Percentiles rank a stretch among this genome's conserved stretches.
Conservation (phyloP, 2,888 invertebrate genomes). For the Drosophila eohydei region DNA sequence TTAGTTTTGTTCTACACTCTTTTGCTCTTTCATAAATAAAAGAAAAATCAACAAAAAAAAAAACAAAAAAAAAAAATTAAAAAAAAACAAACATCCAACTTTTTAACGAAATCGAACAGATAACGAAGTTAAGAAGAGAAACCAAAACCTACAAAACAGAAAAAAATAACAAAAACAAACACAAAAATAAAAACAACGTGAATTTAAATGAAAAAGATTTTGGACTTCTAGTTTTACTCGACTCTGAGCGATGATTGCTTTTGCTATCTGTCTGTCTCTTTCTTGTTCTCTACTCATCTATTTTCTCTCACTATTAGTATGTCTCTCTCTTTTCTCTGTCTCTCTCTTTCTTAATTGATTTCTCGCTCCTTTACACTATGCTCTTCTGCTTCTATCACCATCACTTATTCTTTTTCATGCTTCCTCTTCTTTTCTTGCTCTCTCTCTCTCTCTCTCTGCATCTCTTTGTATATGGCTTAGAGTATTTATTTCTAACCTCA, state of each 20-base stretch:
- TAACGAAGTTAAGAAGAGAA: conserved; percentile 29
- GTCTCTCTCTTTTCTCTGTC: neutral
- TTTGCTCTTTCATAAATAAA: conserved; percentile 82
- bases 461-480: too few species aligned
- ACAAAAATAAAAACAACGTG: conserved; percentile 37
- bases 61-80: conserved; percentile 47
- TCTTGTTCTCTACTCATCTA: too few species aligned
- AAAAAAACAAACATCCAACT: conserved; percentile 47
- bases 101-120: conserved; percentile 59
- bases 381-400: too few species aligned
- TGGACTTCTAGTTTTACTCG: conserved; percentile 4
- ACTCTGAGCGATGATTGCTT: neutral
- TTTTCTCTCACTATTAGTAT: too few species aligned
- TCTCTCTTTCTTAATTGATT: neutral
- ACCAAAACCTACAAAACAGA: too few species aligned
- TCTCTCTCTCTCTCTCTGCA: too few species aligned
- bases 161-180: conserved; percentile 15
- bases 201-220: conserved; percentile 55
- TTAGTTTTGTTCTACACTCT: conserved; percentile 83
- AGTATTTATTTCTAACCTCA: too few species aligned
- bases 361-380: neutral
- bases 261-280: neutral
- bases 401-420: too few species aligned
- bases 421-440: too few species aligned
- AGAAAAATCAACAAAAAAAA: conserved; percentile 57